Conservation (phyloP, 2,113 vertebrate species). For the Globicephala melas region DNA sequence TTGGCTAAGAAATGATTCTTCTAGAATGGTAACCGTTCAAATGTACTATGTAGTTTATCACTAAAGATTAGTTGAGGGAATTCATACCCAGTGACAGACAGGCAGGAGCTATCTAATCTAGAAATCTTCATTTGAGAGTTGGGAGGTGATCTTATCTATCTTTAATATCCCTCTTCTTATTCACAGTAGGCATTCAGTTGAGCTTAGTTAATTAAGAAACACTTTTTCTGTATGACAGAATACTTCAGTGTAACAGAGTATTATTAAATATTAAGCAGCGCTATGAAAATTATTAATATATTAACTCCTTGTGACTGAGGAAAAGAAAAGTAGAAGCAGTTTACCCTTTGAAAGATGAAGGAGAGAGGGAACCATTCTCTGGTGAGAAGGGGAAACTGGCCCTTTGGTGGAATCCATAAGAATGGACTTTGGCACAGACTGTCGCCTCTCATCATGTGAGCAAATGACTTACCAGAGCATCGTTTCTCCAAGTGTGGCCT, state of each 20-base stretch:
- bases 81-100: not conserved
- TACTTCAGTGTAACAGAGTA: not conserved
- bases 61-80: not conserved
- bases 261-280: not conserved
- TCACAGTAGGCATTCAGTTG: not conserved
- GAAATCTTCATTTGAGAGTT: not conserved
- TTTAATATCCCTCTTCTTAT: not conserved
- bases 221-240: not conserved
- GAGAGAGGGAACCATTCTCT: not conserved
- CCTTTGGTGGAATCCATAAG: accelerated
- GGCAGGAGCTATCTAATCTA: not conserved
- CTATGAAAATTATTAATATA: not conserved
- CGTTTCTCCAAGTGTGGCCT: not conserved
- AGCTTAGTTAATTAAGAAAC: not conserved
- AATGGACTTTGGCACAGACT: too few species aligned
- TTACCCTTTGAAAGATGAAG: not conserved
- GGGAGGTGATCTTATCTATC: not conserved
- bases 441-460: not conserved
- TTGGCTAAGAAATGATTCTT: not conserved
- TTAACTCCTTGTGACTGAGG: not conserved
- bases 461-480: not conserved
- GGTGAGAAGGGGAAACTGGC: not conserved
- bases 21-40: not conserved
- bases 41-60: not conserved
- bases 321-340: not conserved